Evolutionary conservation across 2,888 invertebrate genomes (phyloP).

Genomic region (Amphimallon solstitiale): DNA sequence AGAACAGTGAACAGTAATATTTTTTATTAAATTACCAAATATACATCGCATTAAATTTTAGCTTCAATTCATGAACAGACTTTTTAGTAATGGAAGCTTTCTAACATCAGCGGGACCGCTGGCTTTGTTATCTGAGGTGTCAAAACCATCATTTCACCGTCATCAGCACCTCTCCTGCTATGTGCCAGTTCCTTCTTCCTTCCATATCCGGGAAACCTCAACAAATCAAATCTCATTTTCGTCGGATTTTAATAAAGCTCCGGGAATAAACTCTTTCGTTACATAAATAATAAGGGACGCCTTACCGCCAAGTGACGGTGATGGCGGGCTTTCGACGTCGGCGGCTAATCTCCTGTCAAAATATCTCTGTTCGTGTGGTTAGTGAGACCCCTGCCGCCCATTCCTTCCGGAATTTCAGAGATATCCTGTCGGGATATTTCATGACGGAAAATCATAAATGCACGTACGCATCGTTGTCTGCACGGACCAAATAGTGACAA

Average conservation of each 20-base stretch:
- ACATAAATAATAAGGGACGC: slow-evolving; percentile 30
- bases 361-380: slow-evolving; percentile 5
- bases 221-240: slow-evolving; percentile 19
- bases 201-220: neutral
- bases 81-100: too few species aligned
- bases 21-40: too few species aligned
- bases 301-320: slow-evolving; percentile 5
- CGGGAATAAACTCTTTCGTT: slow-evolving; percentile 25
- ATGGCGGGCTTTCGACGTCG: slow-evolving; percentile 20
- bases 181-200: neutral
- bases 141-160: neutral
- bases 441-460: slow-evolving; percentile 7
- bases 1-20: too few species aligned
- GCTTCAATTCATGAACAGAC: too few species aligned
- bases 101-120: too few species aligned
- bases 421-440: slow-evolving; percentile 6
- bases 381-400: neutral
- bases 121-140: slow-evolving; percentile 7
- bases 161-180: neutral
- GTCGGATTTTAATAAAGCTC: slow-evolving; percentile 17
- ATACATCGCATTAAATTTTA: too few species aligned
- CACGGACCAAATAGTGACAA: neutral
- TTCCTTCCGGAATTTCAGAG: neutral
- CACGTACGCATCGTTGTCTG: neutral
- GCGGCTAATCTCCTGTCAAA: slow-evolving; percentile 24